These are phyloP conservation scores for Periophthalmus modestus DNA, from an alignment of 2,113 vertebrate genomes.

Conservation along the genomic window DNA sequence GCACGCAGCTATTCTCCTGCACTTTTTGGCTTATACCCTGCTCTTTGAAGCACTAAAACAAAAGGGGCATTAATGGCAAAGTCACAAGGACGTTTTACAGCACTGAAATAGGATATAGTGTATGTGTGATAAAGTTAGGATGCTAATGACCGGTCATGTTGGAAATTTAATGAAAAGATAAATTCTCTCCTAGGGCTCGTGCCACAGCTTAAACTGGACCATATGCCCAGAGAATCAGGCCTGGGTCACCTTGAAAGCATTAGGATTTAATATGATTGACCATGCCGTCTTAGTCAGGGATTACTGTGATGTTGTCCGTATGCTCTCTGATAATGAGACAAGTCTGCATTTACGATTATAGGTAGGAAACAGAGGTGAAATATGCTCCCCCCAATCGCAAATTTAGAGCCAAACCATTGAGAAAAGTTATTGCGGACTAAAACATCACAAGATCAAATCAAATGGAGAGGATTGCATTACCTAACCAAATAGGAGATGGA, in stretches of 20 bases:
- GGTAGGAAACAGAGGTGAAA: constrained; percentile 44
- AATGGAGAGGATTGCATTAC: constrained; percentile 54
- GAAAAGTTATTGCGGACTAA: constrained; percentile 38
- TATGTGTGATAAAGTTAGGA: constrained; percentile 16
- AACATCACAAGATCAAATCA: constrained; percentile 39
- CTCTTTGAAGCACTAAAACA: constrained; percentile 29
- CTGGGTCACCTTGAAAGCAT: constrained; percentile 71
- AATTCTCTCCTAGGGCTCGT: constrained; percentile 23
- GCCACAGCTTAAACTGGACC: constrained; percentile 51
- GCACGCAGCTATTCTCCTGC: constrained; percentile 31
- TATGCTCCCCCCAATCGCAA: not conserved
- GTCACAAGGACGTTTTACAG: not conserved
- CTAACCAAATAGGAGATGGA: constrained; percentile 56
- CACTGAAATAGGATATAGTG: not conserved
- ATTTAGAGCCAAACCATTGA: constrained; percentile 3
- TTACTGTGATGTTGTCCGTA: constrained; percentile 61
- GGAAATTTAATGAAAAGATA: constrained; percentile 51
- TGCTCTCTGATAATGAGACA: constrained; percentile 52
- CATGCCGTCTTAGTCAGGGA: constrained; percentile 61
- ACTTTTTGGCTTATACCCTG: constrained; percentile 21
- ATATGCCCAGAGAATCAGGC: constrained; percentile 52
- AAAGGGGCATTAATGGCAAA: constrained; percentile 29
- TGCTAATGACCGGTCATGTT: constrained; percentile 31
- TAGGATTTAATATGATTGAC: constrained; percentile 70
- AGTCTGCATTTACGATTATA: constrained; percentile 47